A percentile compares a stretch with the other conserved stretches of the same genome.
These are phyloP conservation scores for Monarcha castaneiventris DNA, from an alignment of 2,113 vertebrate species.

Conservation along the genomic window DNA sequence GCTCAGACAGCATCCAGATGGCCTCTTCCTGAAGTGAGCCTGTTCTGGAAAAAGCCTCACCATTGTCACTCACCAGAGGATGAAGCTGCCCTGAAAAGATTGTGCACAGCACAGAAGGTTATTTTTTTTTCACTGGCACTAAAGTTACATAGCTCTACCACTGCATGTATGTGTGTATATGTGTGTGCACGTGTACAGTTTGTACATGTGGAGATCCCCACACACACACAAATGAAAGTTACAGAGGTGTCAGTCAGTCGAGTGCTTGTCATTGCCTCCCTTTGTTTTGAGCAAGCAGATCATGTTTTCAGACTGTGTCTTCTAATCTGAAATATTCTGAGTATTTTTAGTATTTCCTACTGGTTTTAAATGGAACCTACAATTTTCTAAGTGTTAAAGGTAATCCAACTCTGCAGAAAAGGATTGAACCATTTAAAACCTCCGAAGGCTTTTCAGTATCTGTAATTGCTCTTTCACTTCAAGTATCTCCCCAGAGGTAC, in stretches of 20 bases:
- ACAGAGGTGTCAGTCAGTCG: background rate
- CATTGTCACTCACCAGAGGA: background rate
- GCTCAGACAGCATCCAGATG: constrained; percentile 34
- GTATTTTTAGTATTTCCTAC: background rate
- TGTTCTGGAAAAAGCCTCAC: background rate
- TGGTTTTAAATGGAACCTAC: background rate
- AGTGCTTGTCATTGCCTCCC: background rate
- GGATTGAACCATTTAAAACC: background rate
- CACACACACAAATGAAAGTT: background rate
- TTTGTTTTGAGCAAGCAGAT: background rate
- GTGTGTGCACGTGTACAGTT: background rate
- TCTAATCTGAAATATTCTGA: background rate
- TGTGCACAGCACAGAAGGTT: background rate
- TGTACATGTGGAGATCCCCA: background rate
- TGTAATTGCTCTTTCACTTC: background rate
- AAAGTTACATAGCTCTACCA: background rate
- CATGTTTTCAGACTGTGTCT: background rate
- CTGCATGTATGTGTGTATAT: background rate
- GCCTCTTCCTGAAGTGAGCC: background rate
- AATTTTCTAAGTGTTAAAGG: background rate
- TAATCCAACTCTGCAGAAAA: background rate
- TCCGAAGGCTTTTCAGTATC: background rate
- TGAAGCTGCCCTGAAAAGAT: background rate
- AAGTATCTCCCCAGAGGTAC: background rate
- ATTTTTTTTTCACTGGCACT: background rate